Conservation (phyloP, 2,797 vertebrate species). For the Cryptoprocta ferox region DNA sequence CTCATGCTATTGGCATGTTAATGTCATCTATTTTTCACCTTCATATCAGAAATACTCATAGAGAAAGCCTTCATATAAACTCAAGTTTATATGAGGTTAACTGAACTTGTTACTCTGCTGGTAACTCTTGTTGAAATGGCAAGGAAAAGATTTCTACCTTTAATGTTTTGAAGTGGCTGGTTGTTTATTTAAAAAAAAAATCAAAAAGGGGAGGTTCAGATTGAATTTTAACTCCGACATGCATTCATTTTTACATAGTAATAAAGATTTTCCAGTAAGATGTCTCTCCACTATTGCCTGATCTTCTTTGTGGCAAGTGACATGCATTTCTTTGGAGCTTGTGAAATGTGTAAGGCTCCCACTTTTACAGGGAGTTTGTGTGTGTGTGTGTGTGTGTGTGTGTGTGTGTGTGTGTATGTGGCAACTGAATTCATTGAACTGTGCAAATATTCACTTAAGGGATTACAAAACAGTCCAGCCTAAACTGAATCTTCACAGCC, state of each 20-base stretch:
- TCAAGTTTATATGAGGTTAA: not conserved
- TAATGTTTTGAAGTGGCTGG: not conserved
- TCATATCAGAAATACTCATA: not conserved
- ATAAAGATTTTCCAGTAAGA: not conserved
- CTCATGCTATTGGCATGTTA: not conserved
- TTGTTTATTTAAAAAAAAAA: not conserved
- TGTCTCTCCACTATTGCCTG: not conserved
- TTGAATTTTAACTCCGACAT: not conserved
- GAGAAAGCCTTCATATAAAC: not conserved
- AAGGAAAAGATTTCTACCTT: not conserved
- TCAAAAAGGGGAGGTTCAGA: not conserved
- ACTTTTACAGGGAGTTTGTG: not conserved
- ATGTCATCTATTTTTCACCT: not conserved
- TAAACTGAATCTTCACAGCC: not conserved
- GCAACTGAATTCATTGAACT: not conserved
- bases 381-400: no score
- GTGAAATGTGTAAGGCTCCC: not conserved
- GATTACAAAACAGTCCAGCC: not conserved
- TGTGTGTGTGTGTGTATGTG: not conserved
- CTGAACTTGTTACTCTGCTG: conserved; percentile 10
- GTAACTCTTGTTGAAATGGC: not conserved
- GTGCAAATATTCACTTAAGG: not conserved
- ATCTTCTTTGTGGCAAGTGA: not conserved
- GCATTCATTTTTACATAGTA: not conserved
- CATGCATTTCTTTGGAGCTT: not conserved